These are phyloP conservation scores for Tortricodes alternella DNA, from an alignment of 2,888 invertebrate species.

Conservation along the genomic window DNA sequence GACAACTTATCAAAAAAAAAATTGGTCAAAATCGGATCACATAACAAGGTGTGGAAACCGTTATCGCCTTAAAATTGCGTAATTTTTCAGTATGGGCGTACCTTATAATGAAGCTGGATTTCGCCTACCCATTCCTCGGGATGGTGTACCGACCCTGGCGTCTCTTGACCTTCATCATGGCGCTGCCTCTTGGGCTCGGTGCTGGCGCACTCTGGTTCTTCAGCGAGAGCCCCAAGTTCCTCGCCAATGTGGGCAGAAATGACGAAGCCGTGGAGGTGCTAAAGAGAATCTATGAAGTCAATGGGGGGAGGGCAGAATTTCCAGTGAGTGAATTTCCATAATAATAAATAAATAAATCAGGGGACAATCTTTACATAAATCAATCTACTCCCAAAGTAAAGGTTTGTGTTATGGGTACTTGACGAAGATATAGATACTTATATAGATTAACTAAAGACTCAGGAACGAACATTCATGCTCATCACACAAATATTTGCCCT, in stretches of 20 bases:
- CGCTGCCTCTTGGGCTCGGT: slow-evolving; percentile 84
- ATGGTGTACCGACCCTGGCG: slow-evolving; percentile 68
- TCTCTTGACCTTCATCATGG: slow-evolving; percentile 70
- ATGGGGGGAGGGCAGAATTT: slow-evolving; percentile 67
- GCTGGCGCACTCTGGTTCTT: slow-evolving; percentile 82
- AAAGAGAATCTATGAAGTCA: slow-evolving; percentile 81
- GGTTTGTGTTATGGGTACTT: too few species aligned
- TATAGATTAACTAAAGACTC: too few species aligned
- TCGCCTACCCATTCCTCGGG: slow-evolving; percentile 55
- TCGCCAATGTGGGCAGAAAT: slow-evolving; percentile 84
- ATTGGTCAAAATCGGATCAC: too few species aligned
- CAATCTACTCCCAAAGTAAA: too few species aligned
- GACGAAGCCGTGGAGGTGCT: slow-evolving; percentile 84
- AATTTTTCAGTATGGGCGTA: slow-evolving; percentile 61
- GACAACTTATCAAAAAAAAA: too few species aligned
- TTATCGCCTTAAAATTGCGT: too few species aligned
- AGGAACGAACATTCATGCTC: too few species aligned
- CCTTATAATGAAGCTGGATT: slow-evolving; percentile 65
- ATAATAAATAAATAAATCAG: neutral
- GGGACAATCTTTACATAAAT: too few species aligned
- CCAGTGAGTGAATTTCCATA: slow-evolving; percentile 52
- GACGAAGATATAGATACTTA: too few species aligned
- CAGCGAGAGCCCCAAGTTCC: slow-evolving; percentile 90
- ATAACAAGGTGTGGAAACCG: too few species aligned
- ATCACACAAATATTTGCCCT: too few species aligned